A percentile compares a stretch with the other conserved stretches of the same genome.
These are phyloP conservation scores for Drosophila orena DNA, from an alignment of 1,140 invertebrate species.

Conservation along the genomic window DNA sequence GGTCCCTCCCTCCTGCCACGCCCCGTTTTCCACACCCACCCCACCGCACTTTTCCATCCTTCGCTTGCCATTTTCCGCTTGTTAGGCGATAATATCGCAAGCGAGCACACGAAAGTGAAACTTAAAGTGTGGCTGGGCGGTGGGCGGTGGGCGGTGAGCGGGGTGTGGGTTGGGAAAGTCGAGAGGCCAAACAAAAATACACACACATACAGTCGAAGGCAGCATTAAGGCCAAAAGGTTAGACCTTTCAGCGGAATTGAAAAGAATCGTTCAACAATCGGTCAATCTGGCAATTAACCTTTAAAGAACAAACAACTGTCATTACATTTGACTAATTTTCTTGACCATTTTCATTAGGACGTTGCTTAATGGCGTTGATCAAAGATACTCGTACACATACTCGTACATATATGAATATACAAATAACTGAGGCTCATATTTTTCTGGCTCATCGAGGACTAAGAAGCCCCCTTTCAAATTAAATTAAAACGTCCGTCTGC, in stretches of 20 bases:
- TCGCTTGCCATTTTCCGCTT: slow-evolving; percentile 59
- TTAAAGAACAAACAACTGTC: slow-evolving; percentile 9
- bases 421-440: no score
- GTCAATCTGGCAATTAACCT: slow-evolving; percentile 29
- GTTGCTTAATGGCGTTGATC: no score
- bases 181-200: slow-evolving; percentile 1
- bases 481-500: slow-evolving; percentile 39
- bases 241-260: slow-evolving; percentile 24
- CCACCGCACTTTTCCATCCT: slow-evolving; percentile 17
- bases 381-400: no score
- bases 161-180: no score
- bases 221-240: slow-evolving; percentile 8
- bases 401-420: no score
- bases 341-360: no score
- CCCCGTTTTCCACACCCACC: neutral
- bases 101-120: slow-evolving; percentile 32
- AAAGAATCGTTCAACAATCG: slow-evolving; percentile 21
- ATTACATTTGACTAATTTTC: neutral
- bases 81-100: slow-evolving; percentile 62
- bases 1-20: neutral
- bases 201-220: slow-evolving; percentile 14
- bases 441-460: no score
- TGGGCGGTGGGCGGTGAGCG: no score
- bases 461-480: slow-evolving; percentile 18
- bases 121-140: no score